Percentiles rank a stretch among this genome's conserved stretches.
phyloP scores from a whole-genome alignment of 1,140 invertebrate genomes.

The Drosophila fuyamai region DNA sequence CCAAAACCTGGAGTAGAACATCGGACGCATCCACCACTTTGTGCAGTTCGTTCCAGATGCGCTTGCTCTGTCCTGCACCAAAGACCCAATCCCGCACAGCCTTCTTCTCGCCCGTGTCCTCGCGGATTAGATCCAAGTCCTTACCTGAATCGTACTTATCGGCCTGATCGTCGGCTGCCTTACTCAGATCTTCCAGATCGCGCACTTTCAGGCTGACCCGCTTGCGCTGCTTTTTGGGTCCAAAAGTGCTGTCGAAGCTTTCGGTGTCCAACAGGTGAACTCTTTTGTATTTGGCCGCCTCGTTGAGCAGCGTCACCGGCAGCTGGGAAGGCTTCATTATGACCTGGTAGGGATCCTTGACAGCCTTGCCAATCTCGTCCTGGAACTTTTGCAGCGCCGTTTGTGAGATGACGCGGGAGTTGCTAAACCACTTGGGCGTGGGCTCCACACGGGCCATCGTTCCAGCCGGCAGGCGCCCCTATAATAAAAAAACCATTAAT shows the following conservation, averaged over 20 bases:
- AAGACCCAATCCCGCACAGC: constrained; percentile 93
- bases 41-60: constrained; percentile 99
- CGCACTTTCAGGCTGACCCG: constrained; percentile 92
- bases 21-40: constrained; percentile 99
- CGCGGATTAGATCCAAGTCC: constrained; percentile 92
- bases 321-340: constrained; percentile 98
- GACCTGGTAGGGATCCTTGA: constrained; percentile 98
- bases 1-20: constrained; percentile 96
- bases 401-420: constrained; percentile 96
- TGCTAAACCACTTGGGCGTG: constrained; percentile 99
- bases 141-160: constrained; percentile 92
- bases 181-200: constrained; percentile 90
- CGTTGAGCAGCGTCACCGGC: constrained; percentile 97
- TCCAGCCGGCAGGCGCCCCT: constrained; percentile 95
- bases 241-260: constrained; percentile 97
- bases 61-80: constrained; percentile 96
- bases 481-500: constrained; percentile 66
- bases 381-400: constrained; percentile 98
- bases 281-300: constrained; percentile 94
- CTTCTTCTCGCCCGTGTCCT: constrained; percentile 92
- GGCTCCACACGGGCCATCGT: constrained; percentile 97
- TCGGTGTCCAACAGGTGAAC: constrained; percentile 98
- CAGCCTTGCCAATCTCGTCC: constrained; percentile 96
- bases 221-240: constrained; percentile 96
- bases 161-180: constrained; percentile 88